These are phyloP conservation scores for Ovis aries DNA, from an alignment of 2,113 vertebrate species.

Conservation along the genomic window DNA sequence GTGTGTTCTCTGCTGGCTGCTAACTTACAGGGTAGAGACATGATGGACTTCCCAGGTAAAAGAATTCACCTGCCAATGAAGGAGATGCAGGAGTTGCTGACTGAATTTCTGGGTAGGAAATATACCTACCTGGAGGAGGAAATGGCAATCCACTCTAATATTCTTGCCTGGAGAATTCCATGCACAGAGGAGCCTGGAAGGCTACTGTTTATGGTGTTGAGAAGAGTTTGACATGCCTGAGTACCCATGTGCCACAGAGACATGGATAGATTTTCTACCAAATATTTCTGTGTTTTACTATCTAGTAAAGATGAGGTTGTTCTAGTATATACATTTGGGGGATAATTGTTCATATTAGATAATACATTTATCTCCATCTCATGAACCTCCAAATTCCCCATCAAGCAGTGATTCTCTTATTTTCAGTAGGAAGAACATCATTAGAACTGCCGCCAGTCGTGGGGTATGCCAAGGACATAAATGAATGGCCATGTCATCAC, in stretches of 20 bases:
- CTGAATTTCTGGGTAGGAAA: not conserved
- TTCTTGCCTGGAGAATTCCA: not conserved
- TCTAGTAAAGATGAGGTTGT: not conserved
- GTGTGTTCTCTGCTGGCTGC: not conserved
- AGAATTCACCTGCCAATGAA: not conserved
- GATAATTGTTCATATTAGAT: not conserved
- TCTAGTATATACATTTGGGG: not conserved
- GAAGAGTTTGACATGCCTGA: not conserved
- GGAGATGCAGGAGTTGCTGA: not conserved
- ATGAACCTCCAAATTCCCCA: not conserved
- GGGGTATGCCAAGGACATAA: not conserved
- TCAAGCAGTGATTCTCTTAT: not conserved
- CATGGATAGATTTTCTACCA: not conserved
- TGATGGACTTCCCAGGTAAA: not conserved
- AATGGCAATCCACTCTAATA: not conserved
- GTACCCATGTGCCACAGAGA: not conserved
- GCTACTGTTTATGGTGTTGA: not conserved
- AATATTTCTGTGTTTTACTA: not conserved
- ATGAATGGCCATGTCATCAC: not conserved
- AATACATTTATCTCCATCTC: not conserved
- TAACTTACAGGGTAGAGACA: not conserved
- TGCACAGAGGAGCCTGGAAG: not conserved
- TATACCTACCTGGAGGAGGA: not conserved
- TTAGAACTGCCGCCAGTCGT: not conserved
- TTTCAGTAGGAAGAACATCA: not conserved